phyloP scores from a whole-genome alignment of 2,797 vertebrate species.

The Strix occidentalis region DNA sequence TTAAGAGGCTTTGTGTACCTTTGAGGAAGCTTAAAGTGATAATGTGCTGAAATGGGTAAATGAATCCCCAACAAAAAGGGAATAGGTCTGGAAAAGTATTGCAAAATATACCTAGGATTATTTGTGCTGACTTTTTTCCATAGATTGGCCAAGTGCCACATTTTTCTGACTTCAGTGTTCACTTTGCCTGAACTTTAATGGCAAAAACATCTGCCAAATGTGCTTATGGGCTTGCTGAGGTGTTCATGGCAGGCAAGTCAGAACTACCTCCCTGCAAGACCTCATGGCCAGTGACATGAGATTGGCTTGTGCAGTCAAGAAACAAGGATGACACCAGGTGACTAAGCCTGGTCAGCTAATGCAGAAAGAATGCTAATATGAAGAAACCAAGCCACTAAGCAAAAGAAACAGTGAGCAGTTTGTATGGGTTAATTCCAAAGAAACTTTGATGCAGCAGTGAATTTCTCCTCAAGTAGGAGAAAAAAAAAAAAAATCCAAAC shows the following conservation, averaged over 20 bases:
- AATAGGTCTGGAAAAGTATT: conserved; percentile 37
- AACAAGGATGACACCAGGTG: background rate
- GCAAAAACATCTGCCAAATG: conserved; percentile 21
- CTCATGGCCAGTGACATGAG: background rate
- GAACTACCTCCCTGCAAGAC: conserved; percentile 11
- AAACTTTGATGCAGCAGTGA: background rate
- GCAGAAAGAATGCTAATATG: conserved; percentile 28
- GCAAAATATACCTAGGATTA: background rate
- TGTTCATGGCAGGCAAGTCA: conserved; percentile 30
- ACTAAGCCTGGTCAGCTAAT: conserved; percentile 27
- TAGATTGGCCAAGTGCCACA: background rate
- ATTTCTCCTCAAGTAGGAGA: background rate
- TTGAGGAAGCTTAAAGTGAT: conserved; percentile 13
- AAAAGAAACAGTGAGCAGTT: background rate
- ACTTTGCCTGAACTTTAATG: conserved; percentile 1
- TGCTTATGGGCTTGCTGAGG: background rate
- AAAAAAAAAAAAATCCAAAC: background rate
- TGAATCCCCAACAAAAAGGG: background rate
- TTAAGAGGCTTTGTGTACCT: conserved; percentile 32
- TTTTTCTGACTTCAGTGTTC: background rate
- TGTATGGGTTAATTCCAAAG: background rate
- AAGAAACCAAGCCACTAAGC: background rate
- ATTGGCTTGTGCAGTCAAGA: conserved; percentile 19
- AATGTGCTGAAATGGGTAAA: background rate
- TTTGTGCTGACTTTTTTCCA: background rate